A percentile compares a stretch with the other conserved stretches of the same genome.
phyloP scores from a whole-genome alignment of 2,888 invertebrate genomes.

The Rhagonycha fulva region DNA sequence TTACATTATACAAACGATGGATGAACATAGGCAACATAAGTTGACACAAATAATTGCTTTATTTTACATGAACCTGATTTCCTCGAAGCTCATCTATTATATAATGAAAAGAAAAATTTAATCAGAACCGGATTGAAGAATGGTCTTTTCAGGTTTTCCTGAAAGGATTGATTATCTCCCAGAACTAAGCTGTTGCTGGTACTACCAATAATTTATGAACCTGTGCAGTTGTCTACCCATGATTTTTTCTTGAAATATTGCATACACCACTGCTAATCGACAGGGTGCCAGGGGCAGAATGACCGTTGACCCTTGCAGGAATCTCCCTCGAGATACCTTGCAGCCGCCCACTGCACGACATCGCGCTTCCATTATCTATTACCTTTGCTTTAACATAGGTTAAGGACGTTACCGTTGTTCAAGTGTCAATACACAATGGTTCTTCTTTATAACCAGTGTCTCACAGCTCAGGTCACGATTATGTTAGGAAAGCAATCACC shows the following conservation, averaged over 20 bases:
- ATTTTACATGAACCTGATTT: neutral
- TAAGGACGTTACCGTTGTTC: conserved; percentile 20
- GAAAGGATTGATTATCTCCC: neutral
- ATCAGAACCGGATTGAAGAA: neutral
- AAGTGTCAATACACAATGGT: conserved; percentile 2
- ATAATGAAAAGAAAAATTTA: neutral
- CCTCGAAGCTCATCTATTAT: neutral
- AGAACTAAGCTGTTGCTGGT: neutral
- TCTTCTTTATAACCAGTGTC: conserved; percentile 2
- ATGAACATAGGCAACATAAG: neutral
- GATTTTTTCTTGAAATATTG: neutral
- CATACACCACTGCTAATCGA: conserved; percentile 29
- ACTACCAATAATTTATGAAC: neutral
- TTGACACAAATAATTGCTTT: conserved; percentile 3
- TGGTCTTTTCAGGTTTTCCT: neutral
- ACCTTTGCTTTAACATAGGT: conserved; percentile 14
- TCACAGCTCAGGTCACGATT: neutral
- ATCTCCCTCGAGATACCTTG: conserved; percentile 28
- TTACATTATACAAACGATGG: neutral
- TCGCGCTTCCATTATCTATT: conserved; percentile 28
- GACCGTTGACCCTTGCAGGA: conserved; percentile 37
- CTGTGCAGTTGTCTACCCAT: neutral
- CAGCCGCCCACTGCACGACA: conserved; percentile 27
- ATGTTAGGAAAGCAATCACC: neutral
- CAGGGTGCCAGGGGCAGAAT: conserved; percentile 34